Percentiles rank a stretch among this genome's conserved stretches.
phyloP scores from a whole-genome alignment of 2,888 invertebrate species.

The Schrankia costaestrigalis region DNA sequence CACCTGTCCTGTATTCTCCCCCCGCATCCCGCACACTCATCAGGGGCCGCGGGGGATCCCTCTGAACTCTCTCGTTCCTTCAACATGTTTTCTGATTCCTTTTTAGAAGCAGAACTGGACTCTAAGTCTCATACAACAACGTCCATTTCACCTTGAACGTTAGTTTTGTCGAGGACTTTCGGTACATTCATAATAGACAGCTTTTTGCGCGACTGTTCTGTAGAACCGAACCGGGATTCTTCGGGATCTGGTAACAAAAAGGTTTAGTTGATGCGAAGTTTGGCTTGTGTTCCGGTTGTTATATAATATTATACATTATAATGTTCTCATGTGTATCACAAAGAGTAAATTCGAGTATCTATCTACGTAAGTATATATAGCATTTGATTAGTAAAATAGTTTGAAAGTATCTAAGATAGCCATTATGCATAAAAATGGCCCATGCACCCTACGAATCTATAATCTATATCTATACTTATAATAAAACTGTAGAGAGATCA shows the following conservation, averaged over 20 bases:
- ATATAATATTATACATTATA: constrained; percentile 1
- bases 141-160: constrained; percentile 41
- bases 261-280: constrained; percentile 17
- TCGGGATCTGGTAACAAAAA: constrained; percentile 28
- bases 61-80: constrained; percentile 84
- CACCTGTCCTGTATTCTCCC: constrained; percentile 82
- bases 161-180: constrained; percentile 34
- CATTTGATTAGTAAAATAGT: too few species aligned
- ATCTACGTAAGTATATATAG: too few species aligned
- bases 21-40: constrained; percentile 83
- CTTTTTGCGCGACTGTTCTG: constrained; percentile 19
- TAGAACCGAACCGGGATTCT: constrained; percentile 23
- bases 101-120: constrained; percentile 46
- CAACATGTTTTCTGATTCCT: constrained; percentile 78
- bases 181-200: constrained; percentile 42
- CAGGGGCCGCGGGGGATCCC: constrained; percentile 65
- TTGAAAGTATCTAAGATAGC: too few species aligned
- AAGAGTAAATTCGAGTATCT: too few species aligned
- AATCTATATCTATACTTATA: too few species aligned
- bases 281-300: constrained; percentile 7
- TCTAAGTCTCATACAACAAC: constrained; percentile 65
- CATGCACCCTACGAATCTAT: too few species aligned
- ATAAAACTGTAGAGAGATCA: too few species aligned
- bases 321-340: too few species aligned
- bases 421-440: too few species aligned